A percentile compares a stretch with the other conserved stretches of the same genome.
Evolutionary conservation across 1,140 invertebrate genomes (phyloP).

Genomic region (Drosophila bocki): DNA sequence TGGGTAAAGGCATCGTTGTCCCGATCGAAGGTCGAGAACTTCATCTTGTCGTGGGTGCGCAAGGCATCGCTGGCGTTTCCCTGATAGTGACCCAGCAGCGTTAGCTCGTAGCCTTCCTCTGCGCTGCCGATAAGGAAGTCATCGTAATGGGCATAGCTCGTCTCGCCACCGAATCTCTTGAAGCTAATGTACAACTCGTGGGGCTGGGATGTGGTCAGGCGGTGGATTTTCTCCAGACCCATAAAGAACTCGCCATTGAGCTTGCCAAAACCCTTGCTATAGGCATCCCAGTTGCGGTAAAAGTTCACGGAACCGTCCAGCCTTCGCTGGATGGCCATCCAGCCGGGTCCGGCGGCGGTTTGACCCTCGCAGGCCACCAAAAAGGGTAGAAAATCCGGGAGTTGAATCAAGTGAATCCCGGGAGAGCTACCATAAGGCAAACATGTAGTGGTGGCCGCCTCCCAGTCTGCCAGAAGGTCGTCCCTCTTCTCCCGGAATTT

Average conservation of each 20-base stretch:
- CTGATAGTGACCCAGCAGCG: slow-evolving; percentile 87
- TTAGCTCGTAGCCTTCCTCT: slow-evolving; percentile 88
- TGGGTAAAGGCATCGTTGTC: slow-evolving; percentile 89
- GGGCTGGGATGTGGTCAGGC: slow-evolving; percentile 86
- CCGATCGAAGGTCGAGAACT: slow-evolving; percentile 75
- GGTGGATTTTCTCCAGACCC: slow-evolving; percentile 87
- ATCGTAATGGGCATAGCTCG: slow-evolving; percentile 87
- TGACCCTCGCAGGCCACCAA: slow-evolving; percentile 60
- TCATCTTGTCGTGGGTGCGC: slow-evolving; percentile 72
- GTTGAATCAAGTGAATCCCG: slow-evolving; percentile 61
- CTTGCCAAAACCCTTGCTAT: slow-evolving; percentile 89
- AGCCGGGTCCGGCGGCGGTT: slow-evolving; percentile 84
- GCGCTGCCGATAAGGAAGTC: slow-evolving; percentile 88
- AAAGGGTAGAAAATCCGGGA: slow-evolving; percentile 61
- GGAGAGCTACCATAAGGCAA: slow-evolving; percentile 39
- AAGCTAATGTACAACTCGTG: slow-evolving; percentile 89
- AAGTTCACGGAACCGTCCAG: slow-evolving; percentile 88
- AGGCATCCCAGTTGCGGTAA: slow-evolving; percentile 88
- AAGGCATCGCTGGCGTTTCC: slow-evolving; percentile 69
- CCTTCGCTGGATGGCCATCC: slow-evolving; percentile 88
- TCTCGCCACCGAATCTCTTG: slow-evolving; percentile 86
- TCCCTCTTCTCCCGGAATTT: slow-evolving; percentile 62
- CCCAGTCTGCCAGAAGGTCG: slow-evolving; percentile 68
- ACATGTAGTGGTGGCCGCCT: slow-evolving; percentile 60
- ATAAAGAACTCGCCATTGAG: slow-evolving; percentile 88